Conservation (phyloP, 2,797 vertebrate species). For the Pogonophryne albipinna region DNA sequence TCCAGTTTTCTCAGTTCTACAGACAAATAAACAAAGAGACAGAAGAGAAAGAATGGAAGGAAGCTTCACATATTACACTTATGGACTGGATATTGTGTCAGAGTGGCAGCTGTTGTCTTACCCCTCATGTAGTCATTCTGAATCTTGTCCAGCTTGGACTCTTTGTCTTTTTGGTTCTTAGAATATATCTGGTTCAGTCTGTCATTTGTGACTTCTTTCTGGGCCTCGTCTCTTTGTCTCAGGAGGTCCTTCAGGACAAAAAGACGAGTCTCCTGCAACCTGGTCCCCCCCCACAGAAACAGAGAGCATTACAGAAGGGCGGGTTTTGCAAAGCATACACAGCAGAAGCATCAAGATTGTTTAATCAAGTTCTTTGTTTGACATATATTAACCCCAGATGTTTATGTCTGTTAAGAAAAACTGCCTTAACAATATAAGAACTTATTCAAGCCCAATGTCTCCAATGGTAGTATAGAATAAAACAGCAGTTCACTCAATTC, state of each 20-base stretch:
- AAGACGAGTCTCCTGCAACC: conserved; percentile 89
- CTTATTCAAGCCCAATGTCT: not conserved
- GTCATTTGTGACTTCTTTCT: conserved; percentile 72
- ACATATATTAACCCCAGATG: not conserved
- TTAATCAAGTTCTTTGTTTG: not conserved
- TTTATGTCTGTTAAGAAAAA: not conserved
- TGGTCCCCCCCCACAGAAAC: conserved; percentile 63
- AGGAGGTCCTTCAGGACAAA: conserved; percentile 86
- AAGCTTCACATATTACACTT: not conserved
- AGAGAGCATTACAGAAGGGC: not conserved
- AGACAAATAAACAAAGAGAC: conserved; percentile 17
- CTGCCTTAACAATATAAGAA: not conserved
- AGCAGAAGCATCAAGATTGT: not conserved
- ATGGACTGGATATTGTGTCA: not conserved
- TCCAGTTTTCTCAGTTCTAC: conserved; percentile 90
- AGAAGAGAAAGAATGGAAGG: not conserved
- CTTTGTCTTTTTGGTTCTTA: conserved; percentile 81
- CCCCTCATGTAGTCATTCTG: conserved; percentile 81
- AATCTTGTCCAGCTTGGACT: conserved; percentile 83
- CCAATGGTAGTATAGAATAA: not conserved
- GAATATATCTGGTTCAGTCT: conserved; percentile 82
- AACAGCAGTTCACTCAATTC: no score
- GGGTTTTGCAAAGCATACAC: not conserved
- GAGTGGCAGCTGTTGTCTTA: conserved; percentile 64
- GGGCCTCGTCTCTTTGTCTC: conserved; percentile 78